These are phyloP conservation scores for Aporophyla lueneburgensis DNA, from an alignment of 2,888 invertebrate species.

Conservation along the genomic window DNA sequence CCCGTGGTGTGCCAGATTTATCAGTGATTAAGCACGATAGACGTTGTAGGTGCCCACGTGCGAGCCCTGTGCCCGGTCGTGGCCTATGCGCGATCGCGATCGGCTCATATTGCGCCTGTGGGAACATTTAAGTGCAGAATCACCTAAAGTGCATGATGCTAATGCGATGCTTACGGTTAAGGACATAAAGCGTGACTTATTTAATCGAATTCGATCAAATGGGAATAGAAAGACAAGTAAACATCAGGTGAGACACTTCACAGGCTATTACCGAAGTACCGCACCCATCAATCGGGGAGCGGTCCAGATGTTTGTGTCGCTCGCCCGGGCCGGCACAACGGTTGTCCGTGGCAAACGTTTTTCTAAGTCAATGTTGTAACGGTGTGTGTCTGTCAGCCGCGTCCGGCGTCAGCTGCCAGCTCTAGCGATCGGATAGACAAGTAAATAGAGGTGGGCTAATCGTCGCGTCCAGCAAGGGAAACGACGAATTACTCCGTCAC, in stretches of 20 bases:
- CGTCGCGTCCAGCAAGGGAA: slow-evolving; percentile 89
- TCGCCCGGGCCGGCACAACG: slow-evolving; percentile 76
- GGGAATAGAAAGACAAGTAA: slow-evolving; percentile 69
- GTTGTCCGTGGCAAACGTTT: slow-evolving; percentile 87
- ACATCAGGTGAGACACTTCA: slow-evolving; percentile 76
- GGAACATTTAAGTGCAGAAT: slow-evolving; percentile 73
- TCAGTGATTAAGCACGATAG: slow-evolving; percentile 84
- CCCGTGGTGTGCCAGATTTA: slow-evolving; percentile 77
- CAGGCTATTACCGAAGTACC: slow-evolving; percentile 72
- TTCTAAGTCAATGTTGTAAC: slow-evolving; percentile 90
- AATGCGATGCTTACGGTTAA: slow-evolving; percentile 60
- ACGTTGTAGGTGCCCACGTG: slow-evolving; percentile 80
- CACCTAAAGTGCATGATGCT: slow-evolving; percentile 57
- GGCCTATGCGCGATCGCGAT: slow-evolving; percentile 83
- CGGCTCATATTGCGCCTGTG: slow-evolving; percentile 81
- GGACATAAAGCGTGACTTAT: slow-evolving; percentile 67
- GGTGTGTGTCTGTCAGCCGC: slow-evolving; percentile 87
- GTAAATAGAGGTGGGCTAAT: slow-evolving; percentile 90
- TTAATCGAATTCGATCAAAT: slow-evolving; percentile 68
- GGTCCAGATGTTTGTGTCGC: slow-evolving; percentile 78
- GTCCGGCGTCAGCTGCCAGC: slow-evolving; percentile 89
- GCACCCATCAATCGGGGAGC: slow-evolving; percentile 77
- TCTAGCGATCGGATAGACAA: slow-evolving; percentile 86
- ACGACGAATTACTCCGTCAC: slow-evolving; percentile 90
- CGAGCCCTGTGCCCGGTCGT: slow-evolving; percentile 82